These are phyloP conservation scores for Amblyjoppa fuscipennis DNA, from an alignment of 2,888 invertebrate species.

Conservation along the genomic window DNA sequence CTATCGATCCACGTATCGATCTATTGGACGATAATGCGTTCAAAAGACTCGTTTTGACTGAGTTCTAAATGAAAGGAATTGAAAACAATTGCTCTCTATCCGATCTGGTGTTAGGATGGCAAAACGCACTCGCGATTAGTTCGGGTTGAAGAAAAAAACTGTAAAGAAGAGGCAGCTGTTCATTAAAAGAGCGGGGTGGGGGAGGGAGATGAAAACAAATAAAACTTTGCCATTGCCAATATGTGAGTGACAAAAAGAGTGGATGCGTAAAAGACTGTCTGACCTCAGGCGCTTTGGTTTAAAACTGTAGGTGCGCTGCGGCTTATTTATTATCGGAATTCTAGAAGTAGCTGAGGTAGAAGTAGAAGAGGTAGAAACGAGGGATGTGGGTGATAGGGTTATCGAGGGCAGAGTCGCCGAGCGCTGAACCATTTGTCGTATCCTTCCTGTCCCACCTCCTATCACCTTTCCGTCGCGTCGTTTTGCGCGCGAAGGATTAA, in stretches of 20 bases:
- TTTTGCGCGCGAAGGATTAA: constrained; percentile 83
- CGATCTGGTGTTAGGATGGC: constrained; percentile 42
- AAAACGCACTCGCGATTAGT: constrained; percentile 52
- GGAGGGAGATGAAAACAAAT: constrained; percentile 9
- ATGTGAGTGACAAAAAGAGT: constrained; percentile 49
- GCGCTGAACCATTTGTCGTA: constrained; percentile 80
- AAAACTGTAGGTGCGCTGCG: constrained; percentile 83
- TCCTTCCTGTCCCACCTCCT: constrained; percentile 66
- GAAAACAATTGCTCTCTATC: constrained; percentile 9
- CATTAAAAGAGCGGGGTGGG: constrained; percentile 15
- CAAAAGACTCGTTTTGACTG: not conserved
- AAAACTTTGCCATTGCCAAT: constrained; percentile 19
- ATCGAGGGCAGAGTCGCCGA: constrained; percentile 82
- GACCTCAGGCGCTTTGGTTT: constrained; percentile 84
- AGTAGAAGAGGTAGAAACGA: constrained; percentile 63
- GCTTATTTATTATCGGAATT: constrained; percentile 81
- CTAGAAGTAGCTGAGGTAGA: constrained; percentile 78
- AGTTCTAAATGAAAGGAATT: not conserved
- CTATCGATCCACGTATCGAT: not conserved
- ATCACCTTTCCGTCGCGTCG: constrained; percentile 78
- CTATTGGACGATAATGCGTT: not conserved
- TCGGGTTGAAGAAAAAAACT: constrained; percentile 26
- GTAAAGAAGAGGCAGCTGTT: constrained; percentile 33
- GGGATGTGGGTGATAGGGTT: constrained; percentile 75
- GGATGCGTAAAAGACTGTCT: constrained; percentile 71